phyloP scores from a whole-genome alignment of 2,888 invertebrate genomes.

The Troides oblongomaculatus region DNA sequence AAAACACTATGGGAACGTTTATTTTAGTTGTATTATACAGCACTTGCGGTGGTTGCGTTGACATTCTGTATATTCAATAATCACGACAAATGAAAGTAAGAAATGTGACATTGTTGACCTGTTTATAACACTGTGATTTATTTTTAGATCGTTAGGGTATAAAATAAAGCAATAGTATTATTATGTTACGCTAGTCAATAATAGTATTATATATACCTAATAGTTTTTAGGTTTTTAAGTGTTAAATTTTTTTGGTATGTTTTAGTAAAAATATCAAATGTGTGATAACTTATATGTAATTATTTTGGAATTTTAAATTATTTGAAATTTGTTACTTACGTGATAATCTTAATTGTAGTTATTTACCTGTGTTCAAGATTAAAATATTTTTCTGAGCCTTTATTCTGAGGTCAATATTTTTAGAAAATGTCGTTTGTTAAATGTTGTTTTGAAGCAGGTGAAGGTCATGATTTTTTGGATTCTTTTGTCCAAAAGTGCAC shows the following conservation, averaged over 20 bases:
- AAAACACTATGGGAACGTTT: slow-evolving; percentile 33
- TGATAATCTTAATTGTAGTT: slow-evolving; percentile 2
- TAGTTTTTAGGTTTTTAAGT: slow-evolving; percentile 25
- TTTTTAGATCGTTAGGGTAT: slow-evolving; percentile 29
- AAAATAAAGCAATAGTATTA: slow-evolving; percentile 32
- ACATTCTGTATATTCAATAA: slow-evolving; percentile 42
- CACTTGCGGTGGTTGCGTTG: slow-evolving; percentile 50
- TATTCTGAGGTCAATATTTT: slow-evolving; percentile 15
- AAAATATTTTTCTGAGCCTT: slow-evolving; percentile 30
- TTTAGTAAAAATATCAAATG: slow-evolving; percentile 9
- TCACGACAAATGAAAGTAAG: slow-evolving; percentile 29
- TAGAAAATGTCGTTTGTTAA: slow-evolving; percentile 83
- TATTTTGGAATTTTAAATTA: slow-evolving; percentile 6
- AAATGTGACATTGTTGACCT: slow-evolving; percentile 59
- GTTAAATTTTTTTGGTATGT: slow-evolving; percentile 15
- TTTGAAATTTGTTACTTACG: slow-evolving; percentile 17
- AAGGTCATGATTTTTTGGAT: slow-evolving; percentile 87
- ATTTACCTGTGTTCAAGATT: slow-evolving; percentile 26
- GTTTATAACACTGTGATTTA: slow-evolving; percentile 34
- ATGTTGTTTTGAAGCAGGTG: slow-evolving; percentile 89
- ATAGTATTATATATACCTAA: slow-evolving; percentile 7
- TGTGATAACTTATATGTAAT: slow-evolving; percentile 18
- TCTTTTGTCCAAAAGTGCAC: slow-evolving; percentile 89
- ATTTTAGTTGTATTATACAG: slow-evolving; percentile 37
- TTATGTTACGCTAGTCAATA: slow-evolving; percentile 19